These are phyloP conservation scores for Chrysotoxum bicinctum DNA, from an alignment of 2,888 invertebrate species.

Conservation along the genomic window DNA sequence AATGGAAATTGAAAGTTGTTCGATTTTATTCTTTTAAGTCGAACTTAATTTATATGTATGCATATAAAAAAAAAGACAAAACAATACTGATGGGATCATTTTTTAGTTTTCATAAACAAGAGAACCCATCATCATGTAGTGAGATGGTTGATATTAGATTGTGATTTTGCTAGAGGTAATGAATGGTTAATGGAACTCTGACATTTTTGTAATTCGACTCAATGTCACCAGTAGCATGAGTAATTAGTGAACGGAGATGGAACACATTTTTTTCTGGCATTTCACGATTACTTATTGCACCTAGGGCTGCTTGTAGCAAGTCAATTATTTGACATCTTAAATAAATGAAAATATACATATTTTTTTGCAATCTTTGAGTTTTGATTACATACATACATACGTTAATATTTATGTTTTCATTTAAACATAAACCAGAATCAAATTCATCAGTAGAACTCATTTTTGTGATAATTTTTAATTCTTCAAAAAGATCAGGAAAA, in stretches of 20 bases:
- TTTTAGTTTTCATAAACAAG: conserved; percentile 11
- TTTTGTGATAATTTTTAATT: no score
- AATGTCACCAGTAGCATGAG: conserved; percentile 57
- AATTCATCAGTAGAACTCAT: no score
- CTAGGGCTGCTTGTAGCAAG: background rate
- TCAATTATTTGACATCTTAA: background rate
- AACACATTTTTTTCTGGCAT: conserved; percentile 43
- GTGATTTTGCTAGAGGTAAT: conserved; percentile 8
- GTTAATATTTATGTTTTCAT: background rate
- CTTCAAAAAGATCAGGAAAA: no score
- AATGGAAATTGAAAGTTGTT: conserved; percentile 37
- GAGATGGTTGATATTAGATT: conserved; percentile 33
- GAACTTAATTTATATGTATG: background rate
- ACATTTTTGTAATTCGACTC: conserved; percentile 48
- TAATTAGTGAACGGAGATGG: conserved; percentile 43
- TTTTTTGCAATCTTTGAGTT: background rate
- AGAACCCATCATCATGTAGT: conserved; percentile 29
- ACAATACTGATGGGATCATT: conserved; percentile 23
- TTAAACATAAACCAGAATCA: no score
- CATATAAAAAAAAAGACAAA: conserved; percentile 16
- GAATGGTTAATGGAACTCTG: conserved; percentile 32
- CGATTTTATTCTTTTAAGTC: conserved; percentile 6
- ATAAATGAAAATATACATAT: background rate
- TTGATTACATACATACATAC: background rate
- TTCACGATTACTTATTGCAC: conserved; percentile 52